phyloP scores from a whole-genome alignment of 1,140 invertebrate genomes.

The Euura saliciscinereae region DNA sequence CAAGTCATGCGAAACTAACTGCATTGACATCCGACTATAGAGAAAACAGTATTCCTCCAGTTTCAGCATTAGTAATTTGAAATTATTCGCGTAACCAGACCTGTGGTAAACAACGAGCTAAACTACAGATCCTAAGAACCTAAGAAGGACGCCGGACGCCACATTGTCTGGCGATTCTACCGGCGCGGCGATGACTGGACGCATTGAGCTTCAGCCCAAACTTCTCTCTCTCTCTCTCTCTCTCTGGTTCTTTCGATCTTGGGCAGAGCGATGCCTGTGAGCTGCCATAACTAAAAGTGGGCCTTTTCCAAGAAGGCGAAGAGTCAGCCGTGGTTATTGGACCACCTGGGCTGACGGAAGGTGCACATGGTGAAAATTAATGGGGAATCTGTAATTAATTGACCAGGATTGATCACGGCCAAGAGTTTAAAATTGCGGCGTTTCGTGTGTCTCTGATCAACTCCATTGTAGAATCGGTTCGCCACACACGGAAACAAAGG shows the following conservation, averaged over 20 bases:
- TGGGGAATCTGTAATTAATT: not conserved
- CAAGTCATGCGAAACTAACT: too few relatives aligned
- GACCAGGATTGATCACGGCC: not conserved
- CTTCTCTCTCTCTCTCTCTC: not conserved
- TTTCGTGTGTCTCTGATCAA: too few relatives aligned
- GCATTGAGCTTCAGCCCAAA: not conserved
- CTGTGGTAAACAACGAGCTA: not conserved
- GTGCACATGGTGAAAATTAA: not conserved
- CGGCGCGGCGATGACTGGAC: not conserved
- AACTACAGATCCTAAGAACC: not conserved
- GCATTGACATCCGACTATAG: too few relatives aligned
- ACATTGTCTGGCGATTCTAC: slow-evolving; percentile 4
- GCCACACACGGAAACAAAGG: too few relatives aligned
- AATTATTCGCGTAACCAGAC: too few relatives aligned
- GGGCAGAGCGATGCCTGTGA: not conserved
- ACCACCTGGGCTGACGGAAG: not conserved
- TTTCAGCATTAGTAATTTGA: too few relatives aligned
- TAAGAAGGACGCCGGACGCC: slow-evolving; percentile 2
- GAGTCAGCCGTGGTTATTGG: not conserved
- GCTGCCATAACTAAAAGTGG: not conserved
- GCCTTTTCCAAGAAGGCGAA: not conserved
- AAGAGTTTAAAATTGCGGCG: not conserved
- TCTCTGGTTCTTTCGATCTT: not conserved
- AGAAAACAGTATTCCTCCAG: too few relatives aligned
- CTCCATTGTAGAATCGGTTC: too few relatives aligned